Base-by-base conservation (phyloP, 2,888 invertebrate genomes). In the Apodemia hepburni region DNA sequence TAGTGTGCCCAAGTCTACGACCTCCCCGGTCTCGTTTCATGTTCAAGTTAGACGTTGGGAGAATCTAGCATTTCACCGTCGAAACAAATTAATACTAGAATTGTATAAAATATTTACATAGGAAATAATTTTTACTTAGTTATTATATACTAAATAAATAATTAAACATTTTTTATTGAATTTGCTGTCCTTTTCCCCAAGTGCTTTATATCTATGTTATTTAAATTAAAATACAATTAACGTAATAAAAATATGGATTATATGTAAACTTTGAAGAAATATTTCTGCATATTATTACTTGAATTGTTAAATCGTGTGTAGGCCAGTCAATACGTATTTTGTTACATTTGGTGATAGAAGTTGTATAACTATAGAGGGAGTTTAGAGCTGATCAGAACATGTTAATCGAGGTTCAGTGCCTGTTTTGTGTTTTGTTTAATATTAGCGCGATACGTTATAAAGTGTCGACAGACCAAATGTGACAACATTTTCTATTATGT, bases 141-240 rank as follows among this genome's bases (percentile, higher is more conserved):
- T 91, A 89, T 85, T 87, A 81, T 82, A 84, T 85, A 88, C 80
- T 87, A 87, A 89, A 88, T 86, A 84, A 86, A 86, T 87, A 86
- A 85, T 82, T 82, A 82, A 88, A 86, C 84, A 84, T 90, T 92
- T 92, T 89, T 92, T 87, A 92, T 92, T 92, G 87, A 88, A 92
- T 92, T 92, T 91, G 92, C 92, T 92, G 90, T 92, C 92, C 92
- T 92, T 91, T 54, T 88, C 92, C 92, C 92, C 85, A 92, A 92
- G 92, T 92, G 92, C 92, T 92, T 92, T 92, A 92, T 91, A 87
- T 85, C 85, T 87, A 91, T 87, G 89, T 92, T 89, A 89, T 88
- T 92, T 87, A 87, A 85, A 88, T 85, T 86, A 81, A 88, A 89
- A 88, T 87, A 90, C 89, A 85, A 86, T 85, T 89, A 87, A 84